These are phyloP conservation scores for Chamaea fasciata DNA, from an alignment of 2,113 vertebrate species.

Conservation along the genomic window DNA sequence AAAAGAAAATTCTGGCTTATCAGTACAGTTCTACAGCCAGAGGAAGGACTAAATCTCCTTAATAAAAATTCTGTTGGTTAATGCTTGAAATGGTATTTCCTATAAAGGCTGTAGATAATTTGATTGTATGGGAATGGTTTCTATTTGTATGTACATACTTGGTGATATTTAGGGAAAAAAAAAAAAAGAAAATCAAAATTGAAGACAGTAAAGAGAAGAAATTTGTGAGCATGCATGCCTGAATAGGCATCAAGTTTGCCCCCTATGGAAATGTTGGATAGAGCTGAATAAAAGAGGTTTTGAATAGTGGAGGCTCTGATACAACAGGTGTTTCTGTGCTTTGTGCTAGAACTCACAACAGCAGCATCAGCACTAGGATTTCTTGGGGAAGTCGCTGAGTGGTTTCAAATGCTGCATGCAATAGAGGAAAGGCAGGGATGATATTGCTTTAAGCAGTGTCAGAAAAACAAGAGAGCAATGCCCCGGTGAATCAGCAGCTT, in stretches of 20 bases:
- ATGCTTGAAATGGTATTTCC: not conserved
- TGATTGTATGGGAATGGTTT: not conserved
- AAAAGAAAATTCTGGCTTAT: not conserved
- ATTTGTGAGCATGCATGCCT: not conserved
- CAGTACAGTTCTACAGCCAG: not conserved
- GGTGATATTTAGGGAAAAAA: not conserved
- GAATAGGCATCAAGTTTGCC: not conserved
- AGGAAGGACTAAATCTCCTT: not conserved
- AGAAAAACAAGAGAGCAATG: not conserved
- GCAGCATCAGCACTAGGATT: not conserved
- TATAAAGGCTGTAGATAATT: not conserved
- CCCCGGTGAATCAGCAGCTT: not conserved
- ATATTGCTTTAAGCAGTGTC: not conserved
- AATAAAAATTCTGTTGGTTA: not conserved
- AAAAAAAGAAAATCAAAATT: not conserved
- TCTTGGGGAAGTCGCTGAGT: not conserved
- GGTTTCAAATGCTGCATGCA: not conserved
- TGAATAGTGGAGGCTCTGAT: not conserved
- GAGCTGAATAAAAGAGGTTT: not conserved
- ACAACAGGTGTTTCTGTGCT: not conserved
- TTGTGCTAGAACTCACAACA: not conserved
- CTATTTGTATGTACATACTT: not conserved
- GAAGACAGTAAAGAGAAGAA: not conserved
- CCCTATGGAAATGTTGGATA: not conserved
- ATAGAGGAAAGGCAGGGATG: accelerated